A percentile compares a stretch with the other conserved stretches of the same genome.
Evolutionary conservation across 1,140 invertebrate genomes (phyloP).

Genomic region (Macrostomum lignano): DNA sequence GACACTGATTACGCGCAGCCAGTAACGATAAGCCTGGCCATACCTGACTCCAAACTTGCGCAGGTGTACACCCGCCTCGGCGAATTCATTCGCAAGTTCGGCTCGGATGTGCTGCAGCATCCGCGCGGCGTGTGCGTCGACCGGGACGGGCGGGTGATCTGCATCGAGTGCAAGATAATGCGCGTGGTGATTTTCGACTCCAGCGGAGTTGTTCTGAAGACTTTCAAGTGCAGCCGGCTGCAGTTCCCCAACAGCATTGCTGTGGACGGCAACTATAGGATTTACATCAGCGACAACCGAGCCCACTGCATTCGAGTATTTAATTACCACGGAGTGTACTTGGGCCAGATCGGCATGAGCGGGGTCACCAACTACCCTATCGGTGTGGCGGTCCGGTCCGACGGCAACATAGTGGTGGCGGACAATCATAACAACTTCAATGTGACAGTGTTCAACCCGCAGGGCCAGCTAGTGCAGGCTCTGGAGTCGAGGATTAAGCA

Average conservation of each 20-base stretch:
- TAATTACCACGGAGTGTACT: slow-evolving; percentile 83
- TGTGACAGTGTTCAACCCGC: slow-evolving; percentile 51
- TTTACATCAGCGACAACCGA: slow-evolving; percentile 95
- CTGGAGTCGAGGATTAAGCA: slow-evolving; percentile 96
- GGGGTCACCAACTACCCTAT: slow-evolving; percentile 97
- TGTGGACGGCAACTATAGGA: slow-evolving; percentile 81
- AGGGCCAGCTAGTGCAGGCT: slow-evolving; percentile 73
- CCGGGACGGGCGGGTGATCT: slow-evolving; percentile 81
- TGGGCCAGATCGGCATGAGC: slow-evolving; percentile 86
- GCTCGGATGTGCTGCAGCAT: slow-evolving; percentile 88
- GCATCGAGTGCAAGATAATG: slow-evolving; percentile 93
- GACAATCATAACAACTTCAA: slow-evolving; percentile 99
- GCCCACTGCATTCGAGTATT: slow-evolving; percentile 98
- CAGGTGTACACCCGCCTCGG: slow-evolving; percentile 99
- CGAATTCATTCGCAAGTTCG: slow-evolving; percentile 92
- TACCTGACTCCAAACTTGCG: slow-evolving; percentile 45
- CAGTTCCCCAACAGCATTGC: slow-evolving; percentile 99
- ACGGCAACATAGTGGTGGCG: slow-evolving; percentile 80
- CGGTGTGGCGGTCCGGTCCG: slow-evolving; percentile 79
- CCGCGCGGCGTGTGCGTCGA: slow-evolving; percentile 75
- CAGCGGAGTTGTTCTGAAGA: slow-evolving; percentile 71
- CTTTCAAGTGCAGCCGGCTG: slow-evolving; percentile 87
- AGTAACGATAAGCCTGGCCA: no score
- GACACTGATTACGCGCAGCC: no score
- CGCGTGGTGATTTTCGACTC: slow-evolving; percentile 94